These are phyloP conservation scores for Cryptoblepharus egeriae DNA, from an alignment of 2,797 vertebrate species.

Conservation along the genomic window DNA sequence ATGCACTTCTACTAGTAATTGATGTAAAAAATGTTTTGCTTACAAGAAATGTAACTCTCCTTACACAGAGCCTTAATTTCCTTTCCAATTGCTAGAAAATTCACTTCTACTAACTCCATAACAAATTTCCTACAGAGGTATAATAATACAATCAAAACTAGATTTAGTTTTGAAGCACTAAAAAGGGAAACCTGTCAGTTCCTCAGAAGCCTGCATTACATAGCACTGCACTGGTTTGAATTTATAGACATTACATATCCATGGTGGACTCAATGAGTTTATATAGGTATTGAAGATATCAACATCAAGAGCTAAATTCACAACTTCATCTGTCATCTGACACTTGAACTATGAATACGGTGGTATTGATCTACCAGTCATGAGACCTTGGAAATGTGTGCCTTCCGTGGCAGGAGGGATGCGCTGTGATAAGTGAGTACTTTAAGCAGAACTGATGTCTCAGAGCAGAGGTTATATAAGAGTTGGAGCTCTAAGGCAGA, in stretches of 20 bases:
- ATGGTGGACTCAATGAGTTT: background rate
- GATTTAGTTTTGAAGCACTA: background rate
- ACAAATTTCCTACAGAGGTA: background rate
- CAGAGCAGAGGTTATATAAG: constrained; percentile 20
- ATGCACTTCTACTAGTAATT: background rate
- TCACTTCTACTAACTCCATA: background rate
- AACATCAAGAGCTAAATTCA: background rate
- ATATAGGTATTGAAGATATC: background rate
- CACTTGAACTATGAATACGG: background rate
- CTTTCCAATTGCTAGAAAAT: background rate
- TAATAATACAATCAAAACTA: background rate
- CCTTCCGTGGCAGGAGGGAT: constrained; percentile 5
- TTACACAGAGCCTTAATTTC: background rate
- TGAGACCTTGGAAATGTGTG: constrained; percentile 1
- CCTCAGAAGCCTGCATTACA: background rate
- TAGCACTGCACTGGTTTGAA: background rate
- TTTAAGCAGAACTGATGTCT: constrained; percentile 26
- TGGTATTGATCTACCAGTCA: constrained; percentile 2
- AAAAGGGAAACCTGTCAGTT: background rate
- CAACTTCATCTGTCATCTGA: constrained; percentile 17
- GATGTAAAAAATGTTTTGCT: background rate
- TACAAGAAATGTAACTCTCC: background rate
- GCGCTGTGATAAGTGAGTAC: constrained; percentile 16
- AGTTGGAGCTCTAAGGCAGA: constrained; percentile 25
- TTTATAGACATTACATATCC: background rate